Conservation (phyloP, 2,797 vertebrate species). For the Sorex maritimensis region DNA sequence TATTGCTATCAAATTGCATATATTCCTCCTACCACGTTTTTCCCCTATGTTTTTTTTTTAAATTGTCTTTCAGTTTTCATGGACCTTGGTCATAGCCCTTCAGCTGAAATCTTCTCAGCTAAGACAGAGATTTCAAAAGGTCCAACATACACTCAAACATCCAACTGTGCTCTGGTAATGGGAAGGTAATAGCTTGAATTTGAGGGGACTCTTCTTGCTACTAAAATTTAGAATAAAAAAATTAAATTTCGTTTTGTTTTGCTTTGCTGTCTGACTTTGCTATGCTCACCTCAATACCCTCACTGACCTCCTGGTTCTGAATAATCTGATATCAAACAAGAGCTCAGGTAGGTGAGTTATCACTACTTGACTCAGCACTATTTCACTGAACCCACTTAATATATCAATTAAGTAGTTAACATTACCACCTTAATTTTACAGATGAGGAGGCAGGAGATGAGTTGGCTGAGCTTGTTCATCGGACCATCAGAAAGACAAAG, state of each 20-base stretch:
- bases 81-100: background rate
- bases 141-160: background rate
- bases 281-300: background rate
- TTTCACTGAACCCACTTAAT: background rate
- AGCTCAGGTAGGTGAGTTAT: background rate
- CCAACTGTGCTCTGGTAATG: background rate
- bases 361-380: too few relatives aligned
- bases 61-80: background rate
- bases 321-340: background rate
- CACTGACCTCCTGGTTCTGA: background rate
- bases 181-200: background rate
- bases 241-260: background rate
- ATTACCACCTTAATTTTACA: background rate
- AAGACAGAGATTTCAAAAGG: background rate
- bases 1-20: too few relatives aligned
- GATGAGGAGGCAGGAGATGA: background rate
- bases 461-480: too few relatives aligned
- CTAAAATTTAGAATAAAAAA: background rate
- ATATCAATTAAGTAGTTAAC: background rate
- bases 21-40: background rate
- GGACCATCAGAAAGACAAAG: accelerated
- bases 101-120: too few relatives aligned
- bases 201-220: background rate
- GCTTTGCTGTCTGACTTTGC: background rate
- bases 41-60: background rate